Conservation (phyloP, 1,140 invertebrate species). For the Ctenoplectra terminalis region DNA sequence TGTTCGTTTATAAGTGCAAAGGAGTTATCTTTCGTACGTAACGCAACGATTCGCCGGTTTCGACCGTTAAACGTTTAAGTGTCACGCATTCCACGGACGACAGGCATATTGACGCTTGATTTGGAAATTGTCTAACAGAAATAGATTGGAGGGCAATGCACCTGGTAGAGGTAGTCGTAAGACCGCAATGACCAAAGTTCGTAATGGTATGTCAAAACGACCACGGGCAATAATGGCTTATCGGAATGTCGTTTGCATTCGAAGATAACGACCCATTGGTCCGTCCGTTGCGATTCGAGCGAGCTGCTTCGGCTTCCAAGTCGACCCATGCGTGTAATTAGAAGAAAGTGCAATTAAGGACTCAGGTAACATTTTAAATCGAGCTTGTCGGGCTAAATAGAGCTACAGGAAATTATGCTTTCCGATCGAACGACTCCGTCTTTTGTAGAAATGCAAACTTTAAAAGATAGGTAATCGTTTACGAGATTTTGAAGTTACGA, state of each 20-base stretch:
- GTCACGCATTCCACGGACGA: conserved; percentile 40
- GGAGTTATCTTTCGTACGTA: background rate
- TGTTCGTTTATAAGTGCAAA: background rate
- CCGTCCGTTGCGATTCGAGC: background rate
- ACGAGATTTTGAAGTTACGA: background rate
- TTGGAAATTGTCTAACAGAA: conserved; percentile 51
- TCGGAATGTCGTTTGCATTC: conserved; percentile 23
- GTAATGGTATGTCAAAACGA: conserved; percentile 30
- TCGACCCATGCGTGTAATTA: conserved; percentile 50
- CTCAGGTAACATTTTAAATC: conserved; percentile 59
- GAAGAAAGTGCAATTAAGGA: conserved; percentile 64
- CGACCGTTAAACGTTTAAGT: background rate
- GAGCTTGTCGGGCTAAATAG: conserved; percentile 45
- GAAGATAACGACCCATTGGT: conserved; percentile 6
- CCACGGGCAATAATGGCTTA: conserved; percentile 4
- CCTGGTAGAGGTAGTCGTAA: conserved; percentile 63
- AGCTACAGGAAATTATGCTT: conserved; percentile 20
- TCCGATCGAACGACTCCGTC: conserved; percentile 36
- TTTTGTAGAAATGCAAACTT: conserved; percentile 33
- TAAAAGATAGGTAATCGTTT: background rate
- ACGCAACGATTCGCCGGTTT: background rate
- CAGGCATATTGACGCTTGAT: conserved; percentile 47
- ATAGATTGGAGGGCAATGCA: conserved; percentile 40
- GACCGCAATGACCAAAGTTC: conserved; percentile 70
- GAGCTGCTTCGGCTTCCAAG: background rate